phyloP scores from a whole-genome alignment of 2,888 invertebrate species.

The Cerceris ruficornis region DNA sequence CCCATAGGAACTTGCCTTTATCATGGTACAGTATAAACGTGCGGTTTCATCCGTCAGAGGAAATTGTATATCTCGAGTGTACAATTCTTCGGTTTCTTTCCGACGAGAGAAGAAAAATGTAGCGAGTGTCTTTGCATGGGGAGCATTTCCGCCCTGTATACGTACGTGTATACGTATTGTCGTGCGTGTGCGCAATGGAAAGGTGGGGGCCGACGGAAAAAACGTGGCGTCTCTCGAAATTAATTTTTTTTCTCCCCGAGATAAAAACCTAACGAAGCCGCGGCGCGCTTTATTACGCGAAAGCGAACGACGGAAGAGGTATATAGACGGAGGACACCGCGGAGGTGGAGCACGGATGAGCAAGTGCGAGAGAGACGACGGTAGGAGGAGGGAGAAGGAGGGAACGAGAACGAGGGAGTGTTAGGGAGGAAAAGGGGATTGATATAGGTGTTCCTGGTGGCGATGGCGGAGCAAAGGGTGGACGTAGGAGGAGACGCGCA shows the following conservation, averaged over 20 bases:
- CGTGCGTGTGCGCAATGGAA: slow-evolving; percentile 33
- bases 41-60: neutral
- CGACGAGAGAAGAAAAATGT: neutral
- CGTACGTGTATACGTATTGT: neutral
- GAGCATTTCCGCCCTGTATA: neutral
- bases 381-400: slow-evolving; percentile 22
- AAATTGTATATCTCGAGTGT: neutral
- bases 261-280: slow-evolving; percentile 78
- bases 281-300: slow-evolving; percentile 71
- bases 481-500: slow-evolving; percentile 27
- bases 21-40: too few relatives aligned
- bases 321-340: slow-evolving; percentile 52
- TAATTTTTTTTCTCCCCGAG: slow-evolving; percentile 73
- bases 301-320: slow-evolving; percentile 65
- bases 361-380: slow-evolving; percentile 22
- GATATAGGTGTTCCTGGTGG: slow-evolving; percentile 59
- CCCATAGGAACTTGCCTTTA: too few relatives aligned
- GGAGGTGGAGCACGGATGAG: slow-evolving; percentile 53
- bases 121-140: neutral
- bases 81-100: neutral
- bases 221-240: slow-evolving; percentile 72
- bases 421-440: slow-evolving; percentile 44
- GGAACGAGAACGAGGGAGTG: slow-evolving; percentile 18
- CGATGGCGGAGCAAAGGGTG: slow-evolving; percentile 50
- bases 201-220: slow-evolving; percentile 45